Evolutionary conservation across 2,888 invertebrate genomes (phyloP).

Genomic region (Campoplex capitator): DNA sequence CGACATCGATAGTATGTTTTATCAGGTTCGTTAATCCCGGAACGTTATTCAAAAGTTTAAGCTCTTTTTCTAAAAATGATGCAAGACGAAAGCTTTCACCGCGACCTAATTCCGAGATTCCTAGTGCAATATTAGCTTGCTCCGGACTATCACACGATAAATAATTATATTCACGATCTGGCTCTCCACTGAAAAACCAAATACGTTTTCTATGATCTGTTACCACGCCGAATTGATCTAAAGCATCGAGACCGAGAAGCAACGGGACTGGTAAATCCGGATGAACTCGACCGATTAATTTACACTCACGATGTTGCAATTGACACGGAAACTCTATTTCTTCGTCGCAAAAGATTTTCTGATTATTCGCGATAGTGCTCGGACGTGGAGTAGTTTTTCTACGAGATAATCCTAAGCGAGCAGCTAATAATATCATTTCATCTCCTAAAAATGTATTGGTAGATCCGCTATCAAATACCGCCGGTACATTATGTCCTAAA

Average conservation of each 20-base stretch:
- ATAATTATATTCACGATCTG: neutral
- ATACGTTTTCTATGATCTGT: neutral
- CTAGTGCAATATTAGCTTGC: neutral
- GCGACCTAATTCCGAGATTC: neutral
- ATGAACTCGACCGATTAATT: neutral
- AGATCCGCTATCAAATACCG: neutral
- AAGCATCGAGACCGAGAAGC: neutral
- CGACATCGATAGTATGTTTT: too few species aligned
- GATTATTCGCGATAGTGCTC: constrained; percentile 29
- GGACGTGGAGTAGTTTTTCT: neutral
- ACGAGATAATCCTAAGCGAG: constrained; percentile 12
- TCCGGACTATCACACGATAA: neutral
- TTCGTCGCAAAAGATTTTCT: neutral
- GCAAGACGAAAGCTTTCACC: neutral
- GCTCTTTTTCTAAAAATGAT: neutral
- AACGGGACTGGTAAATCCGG: constrained; percentile 25
- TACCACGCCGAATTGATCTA: constrained; percentile 1
- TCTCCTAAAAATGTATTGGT: constrained; percentile 37
- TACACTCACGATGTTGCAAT: constrained; percentile 22
- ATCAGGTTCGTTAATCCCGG: too few species aligned
- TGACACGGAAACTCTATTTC: constrained; percentile 57
- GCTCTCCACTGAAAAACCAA: constrained; percentile 17
- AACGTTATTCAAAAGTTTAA: too few species aligned
- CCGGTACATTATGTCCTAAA: too few species aligned
- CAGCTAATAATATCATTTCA: constrained; percentile 68